Evolutionary conservation across 2,888 invertebrate genomes (phyloP), one percentile per base, ranked within the genome.

Genomic region (Parnassius glacialis): DNA sequence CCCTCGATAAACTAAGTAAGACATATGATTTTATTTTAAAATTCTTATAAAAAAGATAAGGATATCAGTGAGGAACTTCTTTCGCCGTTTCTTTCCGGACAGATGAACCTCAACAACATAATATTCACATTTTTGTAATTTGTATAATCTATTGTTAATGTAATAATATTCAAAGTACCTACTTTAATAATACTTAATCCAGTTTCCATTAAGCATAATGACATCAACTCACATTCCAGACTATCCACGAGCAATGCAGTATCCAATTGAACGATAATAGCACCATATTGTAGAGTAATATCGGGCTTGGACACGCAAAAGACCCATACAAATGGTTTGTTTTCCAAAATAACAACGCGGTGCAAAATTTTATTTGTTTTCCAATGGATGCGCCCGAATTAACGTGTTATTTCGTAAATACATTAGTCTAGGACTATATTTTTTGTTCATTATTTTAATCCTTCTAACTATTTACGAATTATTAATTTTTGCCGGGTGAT

Each of bases 221-320:
- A 16, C 45, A 34, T 59, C 2, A 57, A 41, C 2, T 44, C 16
- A 51, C 12, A 61, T 45, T 47, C 58, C 57, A 59, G 59, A 41
- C 20, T 11, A 44, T 42, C 57, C 59, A 55, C 16, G 58, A 53
- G 48, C 55, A 20, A 62, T 60, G 57, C 60, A 59, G 58, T 60
- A 59, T 61, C 64, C 64, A 62, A 62, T 66, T 62, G 66, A 66
- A 58, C 62, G 48, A 59, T 62, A 66, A 64, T 62, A 61, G 58
- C 57, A 52, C 25, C 52, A 62, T 64, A 64, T 64, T 62, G 60
- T 59, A 64, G 45, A 62, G 61, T 62, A 62, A 56, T 55, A 62
- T 25, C 53, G 56, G 48, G 43, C 57, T 42, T 11, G 59, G 55
- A 52, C 62, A 66, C 66, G 64, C 62, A 57, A 64, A 62, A 61